Base-by-base conservation (phyloP, 2,113 vertebrate genomes). In the Gallinago jamesoni region DNA sequence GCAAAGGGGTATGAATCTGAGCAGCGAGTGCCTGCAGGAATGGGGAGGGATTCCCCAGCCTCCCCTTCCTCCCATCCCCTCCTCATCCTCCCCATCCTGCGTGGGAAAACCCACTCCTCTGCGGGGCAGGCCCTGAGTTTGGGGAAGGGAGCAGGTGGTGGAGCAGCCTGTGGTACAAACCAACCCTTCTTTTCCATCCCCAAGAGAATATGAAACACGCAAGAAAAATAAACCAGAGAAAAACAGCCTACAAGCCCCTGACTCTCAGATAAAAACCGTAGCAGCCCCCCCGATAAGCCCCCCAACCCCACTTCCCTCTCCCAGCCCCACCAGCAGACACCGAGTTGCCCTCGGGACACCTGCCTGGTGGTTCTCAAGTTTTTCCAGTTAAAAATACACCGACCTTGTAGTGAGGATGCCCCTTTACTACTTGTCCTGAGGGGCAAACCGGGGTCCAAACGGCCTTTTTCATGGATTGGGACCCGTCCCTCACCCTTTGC, bases 1-100 rank as follows among this genome's bases (percentile, higher is more conserved):
- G 17, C 25, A 21, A 28, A 9, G 1, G 25, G 47, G 55, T 16
- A 3, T 7, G 35, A n/a, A n/a, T 2, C 2, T 0, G 1, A 6
- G 39, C 7, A 11, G n/a, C 0, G 0, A 55, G 15, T 10, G 16
- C n/a, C 7, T 9, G 1, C 19, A 0, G 30, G 28, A 33, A 50
- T 4, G 2, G 1, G 0, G 12, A 0, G 25, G 2, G 47, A 47
- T 18, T 12, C 45, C 25, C 59, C 55, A 21, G 28, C 75, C 70
- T 14, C 24, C 43, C 89, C 43, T n/a, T 6, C 30, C 63, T 47
- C 78, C 3, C 1, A 0, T 47, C 30, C 68, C 79, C 66, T 47
- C 35, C 77, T 39, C 37, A 6, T 55, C 53, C 53, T 18, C 1
- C 7, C 1, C 19, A 35, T 48, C 47, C 39, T 1, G 53, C 20